Base-by-base conservation (phyloP, 2,113 vertebrate genomes). In the Rhinoptilus africanus region DNA sequence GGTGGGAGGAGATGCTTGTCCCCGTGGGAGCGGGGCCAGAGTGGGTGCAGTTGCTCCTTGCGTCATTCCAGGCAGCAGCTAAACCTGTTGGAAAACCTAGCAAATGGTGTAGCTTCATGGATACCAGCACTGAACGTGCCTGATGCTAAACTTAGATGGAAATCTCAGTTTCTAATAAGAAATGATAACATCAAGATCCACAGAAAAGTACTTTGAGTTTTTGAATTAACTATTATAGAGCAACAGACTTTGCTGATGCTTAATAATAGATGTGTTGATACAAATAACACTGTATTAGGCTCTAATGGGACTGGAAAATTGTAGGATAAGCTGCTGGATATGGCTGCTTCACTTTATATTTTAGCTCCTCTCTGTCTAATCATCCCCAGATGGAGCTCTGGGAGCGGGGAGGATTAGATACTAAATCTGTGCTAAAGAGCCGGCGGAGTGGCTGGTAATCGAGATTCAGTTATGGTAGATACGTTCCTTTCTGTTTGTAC, bases 361-460 rank as follows among this genome's bases (percentile, higher is more conserved):
- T 85, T 73, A 81, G 86, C 73, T 95, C 78, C 85, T 88, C 75
- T 89, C 72, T 89, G 12, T 95, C 64, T 91, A 79, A 51, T 83
- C 64, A 15, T 28, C 64, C 89, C n/a, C 85, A 94, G 95, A 96
- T 88, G 96, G 93, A 95, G 93, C 69, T 16, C 88, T 60, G 92
- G 75, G 82, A 91, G 93, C 79, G 54, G 63, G 6, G 80, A 66
- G 93, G 89, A 92, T 92, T 92, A 96, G 96, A 34, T 14, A 88
- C 51, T 89, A 93, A 93, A 97, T 92, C 73, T 72, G 2, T 28
- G 47, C 93, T 95, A 53, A 93, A 74, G 85, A 92, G 81, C 88
- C 84, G 3, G 35, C 24, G 48, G 60, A 45, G 34, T 75, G 59
- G 60, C 48, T 74, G 39, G 32, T 60, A 48, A 41, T 79, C 20